phyloP scores from a whole-genome alignment of 1,140 invertebrate species.

The Anastrepha obliqua region DNA sequence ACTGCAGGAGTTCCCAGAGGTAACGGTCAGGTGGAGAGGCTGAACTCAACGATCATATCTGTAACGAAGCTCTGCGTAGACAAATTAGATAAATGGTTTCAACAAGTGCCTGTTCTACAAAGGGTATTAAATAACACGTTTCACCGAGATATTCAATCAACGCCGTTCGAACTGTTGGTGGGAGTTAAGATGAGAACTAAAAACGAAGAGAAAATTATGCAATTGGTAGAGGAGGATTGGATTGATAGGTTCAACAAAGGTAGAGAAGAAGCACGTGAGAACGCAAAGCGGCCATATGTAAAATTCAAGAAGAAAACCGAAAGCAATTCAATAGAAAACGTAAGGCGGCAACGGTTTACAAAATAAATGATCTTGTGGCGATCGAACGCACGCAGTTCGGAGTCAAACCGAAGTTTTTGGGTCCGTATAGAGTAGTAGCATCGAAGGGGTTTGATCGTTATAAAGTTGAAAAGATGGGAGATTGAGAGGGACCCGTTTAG shows the following conservation, averaged over 20 bases:
- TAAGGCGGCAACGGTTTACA: constrained; percentile 61
- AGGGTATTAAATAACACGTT: constrained; percentile 58
- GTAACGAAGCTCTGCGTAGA: constrained; percentile 64
- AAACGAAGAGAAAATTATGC: too few relatives aligned
- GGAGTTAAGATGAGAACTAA: too few relatives aligned
- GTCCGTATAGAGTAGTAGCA: constrained; percentile 64
- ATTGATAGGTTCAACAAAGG: too few relatives aligned
- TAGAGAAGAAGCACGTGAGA: too few relatives aligned
- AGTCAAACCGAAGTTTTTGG: constrained; percentile 65
- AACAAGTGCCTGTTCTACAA: constrained; percentile 58
- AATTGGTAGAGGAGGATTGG: too few relatives aligned
- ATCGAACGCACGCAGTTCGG: constrained; percentile 71
- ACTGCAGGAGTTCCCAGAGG: constrained; percentile 66
- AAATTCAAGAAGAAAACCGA: constrained; percentile 58
- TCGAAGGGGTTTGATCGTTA: constrained; percentile 62
- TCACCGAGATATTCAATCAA: too few relatives aligned
- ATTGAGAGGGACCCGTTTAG: constrained; percentile 60
- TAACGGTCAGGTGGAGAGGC: constrained; percentile 62
- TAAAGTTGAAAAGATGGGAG: constrained; percentile 61
- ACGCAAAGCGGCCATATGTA: too few relatives aligned
- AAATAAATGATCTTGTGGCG: constrained; percentile 69
- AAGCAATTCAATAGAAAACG: constrained; percentile 64
- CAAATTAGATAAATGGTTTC: constrained; percentile 63
- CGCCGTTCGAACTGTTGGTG: too few relatives aligned
- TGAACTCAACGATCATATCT: constrained; percentile 63